phyloP scores from a whole-genome alignment of 2,888 invertebrate genomes.

The Leucophora obtusa region DNA sequence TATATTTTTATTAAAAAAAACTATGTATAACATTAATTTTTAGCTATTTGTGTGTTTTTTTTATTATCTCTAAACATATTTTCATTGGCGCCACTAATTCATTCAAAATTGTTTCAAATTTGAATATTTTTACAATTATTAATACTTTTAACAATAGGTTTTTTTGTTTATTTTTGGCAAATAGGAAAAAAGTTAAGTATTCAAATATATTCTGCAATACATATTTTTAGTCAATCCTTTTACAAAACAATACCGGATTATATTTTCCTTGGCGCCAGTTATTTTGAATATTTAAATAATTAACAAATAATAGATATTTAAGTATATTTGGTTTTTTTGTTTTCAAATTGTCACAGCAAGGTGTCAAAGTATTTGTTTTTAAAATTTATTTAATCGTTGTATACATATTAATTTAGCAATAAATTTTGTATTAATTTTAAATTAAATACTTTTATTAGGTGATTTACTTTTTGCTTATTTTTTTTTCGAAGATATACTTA shows the following conservation, averaged over 20 bases:
- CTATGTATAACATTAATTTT: not conserved
- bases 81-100: not conserved
- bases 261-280: not conserved
- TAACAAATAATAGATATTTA: not conserved
- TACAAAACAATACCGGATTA: not conserved
- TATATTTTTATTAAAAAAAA: not conserved
- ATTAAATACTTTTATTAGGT: not conserved
- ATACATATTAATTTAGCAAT: not conserved
- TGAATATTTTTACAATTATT: conserved; percentile 3
- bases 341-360: not conserved
- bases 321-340: not conserved
- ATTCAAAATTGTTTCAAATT: not conserved
- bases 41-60: not conserved
- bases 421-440: not conserved
- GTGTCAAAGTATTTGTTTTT: conserved; percentile 9
- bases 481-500: too few relatives aligned
- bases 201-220: not conserved
- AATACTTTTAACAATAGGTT: not conserved
- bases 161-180: not conserved
- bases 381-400: not conserved
- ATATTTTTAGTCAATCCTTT: not conserved
- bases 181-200: not conserved
- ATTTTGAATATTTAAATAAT: not conserved
- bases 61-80: conserved; percentile 6
- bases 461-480: too few relatives aligned